These are phyloP conservation scores for Linyphia triangularis DNA, from an alignment of 2,888 invertebrate species.

Conservation along the genomic window DNA sequence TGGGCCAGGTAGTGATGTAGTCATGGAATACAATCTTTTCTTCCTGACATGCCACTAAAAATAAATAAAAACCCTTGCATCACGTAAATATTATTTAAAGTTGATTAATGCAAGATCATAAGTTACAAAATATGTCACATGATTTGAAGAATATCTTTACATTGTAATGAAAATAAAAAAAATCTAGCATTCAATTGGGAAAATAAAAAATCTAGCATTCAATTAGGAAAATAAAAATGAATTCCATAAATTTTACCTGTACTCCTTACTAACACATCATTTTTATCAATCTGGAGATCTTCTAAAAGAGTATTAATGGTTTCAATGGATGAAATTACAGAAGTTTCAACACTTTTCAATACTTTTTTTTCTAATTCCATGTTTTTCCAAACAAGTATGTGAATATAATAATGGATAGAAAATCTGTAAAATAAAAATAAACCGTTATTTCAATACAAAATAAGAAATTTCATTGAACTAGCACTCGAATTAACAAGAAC, in stretches of 20 bases:
- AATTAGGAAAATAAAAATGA: too few relatives aligned
- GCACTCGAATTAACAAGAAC: too few relatives aligned
- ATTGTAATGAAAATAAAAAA: too few relatives aligned
- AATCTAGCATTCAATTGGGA: too few relatives aligned
- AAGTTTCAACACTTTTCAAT: neutral
- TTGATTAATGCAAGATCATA: too few relatives aligned
- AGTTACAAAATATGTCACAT: too few relatives aligned
- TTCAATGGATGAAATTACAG: neutral
- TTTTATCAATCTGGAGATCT: neutral
- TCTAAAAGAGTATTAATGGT: neutral
- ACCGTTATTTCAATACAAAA: neutral
- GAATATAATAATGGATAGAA: slow-evolving; percentile 2
- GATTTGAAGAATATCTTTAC: too few relatives aligned
- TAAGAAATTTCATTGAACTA: too few relatives aligned
- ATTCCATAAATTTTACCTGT: slow-evolving; percentile 27
- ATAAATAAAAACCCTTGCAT: too few relatives aligned
- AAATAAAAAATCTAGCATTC: too few relatives aligned
- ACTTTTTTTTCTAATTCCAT: neutral
- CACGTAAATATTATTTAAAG: too few relatives aligned
- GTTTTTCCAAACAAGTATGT: neutral
- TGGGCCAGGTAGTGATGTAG: slow-evolving; percentile 27
- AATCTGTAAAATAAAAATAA: neutral
- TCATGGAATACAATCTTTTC: neutral
- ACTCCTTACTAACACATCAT: slow-evolving; percentile 6
- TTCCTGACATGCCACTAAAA: slow-evolving; percentile 18